These are phyloP conservation scores for Tetrax tetrax DNA, from an alignment of 2,113 vertebrate genomes.

Conservation along the genomic window DNA sequence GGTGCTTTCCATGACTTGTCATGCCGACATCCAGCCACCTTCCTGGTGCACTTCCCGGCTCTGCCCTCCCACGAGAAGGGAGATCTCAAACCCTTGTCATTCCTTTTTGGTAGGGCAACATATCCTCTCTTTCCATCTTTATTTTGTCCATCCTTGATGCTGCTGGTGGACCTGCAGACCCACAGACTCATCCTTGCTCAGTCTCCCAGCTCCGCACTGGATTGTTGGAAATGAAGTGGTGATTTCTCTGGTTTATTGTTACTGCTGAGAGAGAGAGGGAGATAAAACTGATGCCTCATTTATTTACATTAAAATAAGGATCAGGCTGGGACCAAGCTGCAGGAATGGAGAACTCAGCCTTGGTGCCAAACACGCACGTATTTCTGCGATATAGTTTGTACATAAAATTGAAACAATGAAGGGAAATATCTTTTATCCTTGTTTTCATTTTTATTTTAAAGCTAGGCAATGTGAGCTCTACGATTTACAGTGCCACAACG, in stretches of 20 bases:
- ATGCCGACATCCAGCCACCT: background rate
- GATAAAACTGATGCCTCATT: constrained; percentile 50
- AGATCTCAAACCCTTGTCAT: background rate
- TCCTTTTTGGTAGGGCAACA: background rate
- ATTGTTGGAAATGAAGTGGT: background rate
- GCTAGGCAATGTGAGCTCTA: constrained; percentile 25
- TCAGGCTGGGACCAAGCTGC: constrained; percentile 42
- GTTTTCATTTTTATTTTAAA: constrained; percentile 68
- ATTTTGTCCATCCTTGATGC: background rate
- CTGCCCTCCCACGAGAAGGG: background rate
- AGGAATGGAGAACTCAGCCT: background rate
- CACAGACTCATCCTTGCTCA: background rate
- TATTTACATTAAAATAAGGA: constrained; percentile 66
- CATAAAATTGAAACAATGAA: constrained; percentile 66
- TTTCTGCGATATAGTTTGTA: constrained; percentile 53
- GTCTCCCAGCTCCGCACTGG: background rate
- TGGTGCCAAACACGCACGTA: background rate
- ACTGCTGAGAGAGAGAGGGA: constrained; percentile 17
- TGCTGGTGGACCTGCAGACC: rapidly evolving
- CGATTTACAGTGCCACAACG: background rate
- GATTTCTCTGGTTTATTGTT: constrained; percentile 48
- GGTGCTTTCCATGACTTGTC: constrained; percentile 17
- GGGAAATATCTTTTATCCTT: constrained; percentile 65
- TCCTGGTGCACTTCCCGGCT: background rate
- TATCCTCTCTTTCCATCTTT: background rate